phyloP scores from a whole-genome alignment of 2,113 vertebrate species.

The Sterrhoptilus dennistouni region DNA sequence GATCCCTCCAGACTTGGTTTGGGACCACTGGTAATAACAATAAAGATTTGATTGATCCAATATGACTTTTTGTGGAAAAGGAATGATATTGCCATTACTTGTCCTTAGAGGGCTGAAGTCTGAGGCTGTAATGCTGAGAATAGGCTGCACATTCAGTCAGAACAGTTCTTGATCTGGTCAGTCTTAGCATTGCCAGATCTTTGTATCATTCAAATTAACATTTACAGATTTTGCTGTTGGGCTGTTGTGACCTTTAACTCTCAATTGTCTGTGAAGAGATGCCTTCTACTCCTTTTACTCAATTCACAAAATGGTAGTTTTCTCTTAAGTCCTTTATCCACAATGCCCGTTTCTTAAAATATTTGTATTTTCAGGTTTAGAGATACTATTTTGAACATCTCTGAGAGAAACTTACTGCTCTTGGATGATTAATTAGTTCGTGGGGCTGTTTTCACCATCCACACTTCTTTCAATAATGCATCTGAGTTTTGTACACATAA shows the following conservation, averaged over 20 bases:
- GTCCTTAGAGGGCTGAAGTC: neutral
- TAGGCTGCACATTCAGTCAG: neutral
- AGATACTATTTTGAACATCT: neutral
- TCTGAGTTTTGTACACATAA: slow-evolving; percentile 44
- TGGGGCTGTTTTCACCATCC: slow-evolving; percentile 28
- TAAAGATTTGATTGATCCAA: neutral
- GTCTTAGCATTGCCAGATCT: neutral
- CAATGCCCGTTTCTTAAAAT: neutral
- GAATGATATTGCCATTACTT: neutral
- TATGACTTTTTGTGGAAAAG: neutral
- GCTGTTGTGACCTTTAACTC: neutral
- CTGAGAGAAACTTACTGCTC: neutral
- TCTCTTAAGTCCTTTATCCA: neutral
- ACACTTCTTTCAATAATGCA: neutral
- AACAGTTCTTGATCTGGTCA: neutral
- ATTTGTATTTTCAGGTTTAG: neutral
- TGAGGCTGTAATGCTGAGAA: neutral
- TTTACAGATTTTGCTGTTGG: neutral
- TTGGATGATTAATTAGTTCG: slow-evolving; percentile 27
- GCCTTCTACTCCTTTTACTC: neutral
- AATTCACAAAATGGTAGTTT: neutral
- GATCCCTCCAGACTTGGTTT: neutral
- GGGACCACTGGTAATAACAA: neutral
- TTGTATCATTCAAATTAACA: neutral
- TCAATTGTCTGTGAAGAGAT: neutral